These are phyloP conservation scores for Pseudomyrmex gracilis DNA, from an alignment of 1,140 invertebrate genomes.

Conservation along the genomic window DNA sequence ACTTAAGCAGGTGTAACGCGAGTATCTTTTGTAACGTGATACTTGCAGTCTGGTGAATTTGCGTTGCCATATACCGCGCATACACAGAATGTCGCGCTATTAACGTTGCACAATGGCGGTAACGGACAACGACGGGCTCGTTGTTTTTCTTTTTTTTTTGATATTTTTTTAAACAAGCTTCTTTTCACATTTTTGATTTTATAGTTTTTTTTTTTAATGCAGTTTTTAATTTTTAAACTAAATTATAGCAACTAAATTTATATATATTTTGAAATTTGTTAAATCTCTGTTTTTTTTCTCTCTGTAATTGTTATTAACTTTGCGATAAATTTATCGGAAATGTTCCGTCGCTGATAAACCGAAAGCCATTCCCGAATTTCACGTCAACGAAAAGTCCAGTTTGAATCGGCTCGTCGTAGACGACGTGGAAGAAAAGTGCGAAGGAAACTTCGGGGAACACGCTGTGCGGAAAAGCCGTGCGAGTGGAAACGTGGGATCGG, in stretches of 20 bases:
- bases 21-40: conserved; percentile 60
- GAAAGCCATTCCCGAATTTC: conserved; percentile 20
- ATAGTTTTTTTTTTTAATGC: no score
- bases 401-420: conserved; percentile 16
- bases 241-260: no score
- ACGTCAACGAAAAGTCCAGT: conserved; percentile 28
- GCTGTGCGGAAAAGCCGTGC: neutral
- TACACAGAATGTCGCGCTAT: conserved; percentile 18
- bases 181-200: no score
- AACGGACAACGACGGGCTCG: neutral
- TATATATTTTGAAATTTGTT: no score
- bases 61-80: conserved; percentile 10
- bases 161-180: no score
- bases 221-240: no score
- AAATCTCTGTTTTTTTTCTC: no score
- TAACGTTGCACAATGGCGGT: conserved; percentile 18
- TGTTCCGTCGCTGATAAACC: neutral
- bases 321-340: no score
- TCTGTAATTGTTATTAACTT: neutral
- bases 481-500: conserved; percentile 47
- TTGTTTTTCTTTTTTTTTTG: no score
- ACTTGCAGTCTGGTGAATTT: conserved; percentile 45
- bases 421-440: conserved; percentile 1
- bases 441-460: neutral
- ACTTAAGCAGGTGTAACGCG: conserved; percentile 56